A percentile compares a stretch with the other conserved stretches of the same genome.
Evolutionary conservation across 2,797 vertebrate species (phyloP).

Genomic region (Etheostoma perlongum): DNA sequence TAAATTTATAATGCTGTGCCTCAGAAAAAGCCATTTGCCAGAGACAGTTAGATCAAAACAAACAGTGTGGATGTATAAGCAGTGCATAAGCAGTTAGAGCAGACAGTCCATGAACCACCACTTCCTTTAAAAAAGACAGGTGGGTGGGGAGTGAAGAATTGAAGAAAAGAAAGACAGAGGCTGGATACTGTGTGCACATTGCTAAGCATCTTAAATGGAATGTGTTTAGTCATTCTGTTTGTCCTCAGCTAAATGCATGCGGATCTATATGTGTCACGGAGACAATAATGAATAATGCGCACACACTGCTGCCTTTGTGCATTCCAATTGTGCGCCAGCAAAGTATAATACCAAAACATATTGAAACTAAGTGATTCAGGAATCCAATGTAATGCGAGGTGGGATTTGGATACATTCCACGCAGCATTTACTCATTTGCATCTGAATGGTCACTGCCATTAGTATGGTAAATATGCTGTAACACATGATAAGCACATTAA

Average conservation of each 20-base stretch:
- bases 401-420: slow-evolving; percentile 62
- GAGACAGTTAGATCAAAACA: slow-evolving; percentile 69
- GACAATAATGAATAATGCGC: slow-evolving; percentile 53
- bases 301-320: slow-evolving; percentile 60
- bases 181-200: slow-evolving; percentile 44
- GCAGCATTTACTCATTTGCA: slow-evolving; percentile 70
- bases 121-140: slow-evolving; percentile 31
- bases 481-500: slow-evolving; percentile 71
- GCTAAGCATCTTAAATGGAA: slow-evolving; percentile 60
- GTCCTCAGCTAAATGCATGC: slow-evolving; percentile 61
- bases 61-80: slow-evolving; percentile 52
- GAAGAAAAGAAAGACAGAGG: slow-evolving; percentile 31
- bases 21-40: slow-evolving; percentile 61
- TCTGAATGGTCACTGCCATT: slow-evolving; percentile 69
- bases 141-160: slow-evolving; percentile 14
- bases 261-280: slow-evolving; percentile 61
- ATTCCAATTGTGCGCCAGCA: slow-evolving; percentile 52
- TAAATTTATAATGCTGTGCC: slow-evolving; percentile 44
- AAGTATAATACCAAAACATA: slow-evolving; percentile 59
- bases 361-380: slow-evolving; percentile 66
- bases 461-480: slow-evolving; percentile 75
- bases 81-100: slow-evolving; percentile 65
- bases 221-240: slow-evolving; percentile 57
- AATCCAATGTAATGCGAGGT: slow-evolving; percentile 52
- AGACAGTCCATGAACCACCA: slow-evolving; percentile 52